Base-by-base conservation (phyloP, 1,140 invertebrate genomes). In the Gonioctena quinquepunctata region DNA sequence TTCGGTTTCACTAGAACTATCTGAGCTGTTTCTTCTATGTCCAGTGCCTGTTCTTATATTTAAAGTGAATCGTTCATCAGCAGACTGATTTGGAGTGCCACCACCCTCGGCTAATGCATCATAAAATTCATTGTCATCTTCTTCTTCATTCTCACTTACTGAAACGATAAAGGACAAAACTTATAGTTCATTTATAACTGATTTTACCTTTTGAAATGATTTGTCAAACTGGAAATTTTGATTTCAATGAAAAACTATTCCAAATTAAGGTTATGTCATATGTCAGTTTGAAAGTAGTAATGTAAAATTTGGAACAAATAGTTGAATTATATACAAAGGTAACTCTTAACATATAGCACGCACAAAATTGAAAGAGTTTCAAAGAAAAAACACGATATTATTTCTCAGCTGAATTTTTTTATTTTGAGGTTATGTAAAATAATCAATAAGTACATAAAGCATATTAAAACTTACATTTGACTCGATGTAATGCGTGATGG, bases 121-220 rank as follows among this genome's bases (percentile, higher is more conserved):
- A 81, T 94, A 96, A 85, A 97, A 99, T 76, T 96, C 94, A 83
- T 90, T 90, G 70, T 98, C 96, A 63, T 97, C 96, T 80, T 97
- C 95, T 81, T 94, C 93, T 65, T 91, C 49, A 84, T 88, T 80
- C 85, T 92, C 78, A 88, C 90, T 83, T 13, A 83, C 82, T 57
- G 78, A 66, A 82, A 78, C 11, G 23, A 69, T n/a, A 25, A 65
- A 64, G 21, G 4, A 61, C 21, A 56, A n/a, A n/a, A n/a, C n/a
- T n/a, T n/a, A n/a, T n/a, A n/a, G n/a, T 4, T 4, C 23, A 11
- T n/a, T 2, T 3, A 48, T 18, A n/a, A n/a, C n/a, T n/a, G n/a
- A n/a, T n/a, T n/a, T n/a, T n/a, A n/a, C n/a, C n/a, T n/a, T n/a
- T n/a, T n/a, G n/a, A n/a, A n/a, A n/a, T n/a, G n/a, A n/a, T n/a